A percentile compares a stretch with the other conserved stretches of the same genome.
These are phyloP conservation scores for Protophormia terraenovae DNA, from an alignment of 2,888 invertebrate genomes.

Conservation along the genomic window DNA sequence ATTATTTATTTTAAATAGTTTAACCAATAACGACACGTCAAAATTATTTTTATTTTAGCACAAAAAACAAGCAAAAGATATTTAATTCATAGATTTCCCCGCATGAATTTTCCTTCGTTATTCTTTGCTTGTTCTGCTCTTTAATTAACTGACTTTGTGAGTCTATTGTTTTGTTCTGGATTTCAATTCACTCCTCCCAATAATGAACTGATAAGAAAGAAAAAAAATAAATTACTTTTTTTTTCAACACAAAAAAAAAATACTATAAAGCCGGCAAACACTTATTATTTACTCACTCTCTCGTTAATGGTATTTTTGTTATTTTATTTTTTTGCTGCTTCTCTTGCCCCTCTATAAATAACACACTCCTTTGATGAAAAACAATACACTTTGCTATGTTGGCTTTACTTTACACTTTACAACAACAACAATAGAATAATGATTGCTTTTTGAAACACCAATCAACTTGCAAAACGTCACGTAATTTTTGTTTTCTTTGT, in stretches of 20 bases:
- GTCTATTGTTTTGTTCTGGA: neutral
- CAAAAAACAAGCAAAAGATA: neutral
- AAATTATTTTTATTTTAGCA: neutral
- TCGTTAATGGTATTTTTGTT: neutral
- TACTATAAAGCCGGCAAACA: conserved; percentile 17
- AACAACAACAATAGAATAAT: neutral
- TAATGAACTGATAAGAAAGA: conserved; percentile 24
- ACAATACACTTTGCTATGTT: conserved; percentile 22
- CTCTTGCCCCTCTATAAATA: neutral
- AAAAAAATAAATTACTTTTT: neutral
- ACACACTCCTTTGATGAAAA: neutral
- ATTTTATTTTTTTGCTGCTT: neutral
- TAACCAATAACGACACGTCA: conserved; percentile 47
- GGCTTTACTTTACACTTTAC: conserved; percentile 8
- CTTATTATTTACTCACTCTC: neutral
- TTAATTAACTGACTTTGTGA: conserved; percentile 5
- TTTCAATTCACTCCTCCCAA: neutral
- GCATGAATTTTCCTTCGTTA: conserved; percentile 10
- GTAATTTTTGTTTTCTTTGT: conserved; percentile 7
- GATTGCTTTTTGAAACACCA: conserved; percentile 39
- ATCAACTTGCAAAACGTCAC: conserved; percentile 59
- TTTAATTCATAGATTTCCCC: neutral
- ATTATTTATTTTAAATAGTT: neutral
- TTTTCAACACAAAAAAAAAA: neutral
- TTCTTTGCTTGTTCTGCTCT: neutral